phyloP scores from a whole-genome alignment of 1,140 invertebrate species.

The Dinoponera quadriceps region DNA sequence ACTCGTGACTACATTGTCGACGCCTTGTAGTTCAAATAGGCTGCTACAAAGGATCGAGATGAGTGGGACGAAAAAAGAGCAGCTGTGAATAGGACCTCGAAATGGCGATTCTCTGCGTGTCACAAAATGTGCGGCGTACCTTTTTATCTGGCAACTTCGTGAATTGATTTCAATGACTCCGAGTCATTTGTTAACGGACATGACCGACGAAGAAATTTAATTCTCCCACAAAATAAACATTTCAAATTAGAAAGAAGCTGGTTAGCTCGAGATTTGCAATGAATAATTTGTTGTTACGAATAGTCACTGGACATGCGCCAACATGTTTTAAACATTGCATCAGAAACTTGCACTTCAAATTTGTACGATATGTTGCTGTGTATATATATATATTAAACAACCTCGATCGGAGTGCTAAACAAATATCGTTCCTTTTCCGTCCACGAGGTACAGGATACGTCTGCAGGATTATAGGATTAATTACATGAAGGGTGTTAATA shows the following conservation, averaged over 20 bases:
- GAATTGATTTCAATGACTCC: slow-evolving; percentile 32
- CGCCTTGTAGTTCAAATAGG: slow-evolving; percentile 56
- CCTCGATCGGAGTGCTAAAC: slow-evolving; percentile 15
- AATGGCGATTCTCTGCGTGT: slow-evolving; percentile 79
- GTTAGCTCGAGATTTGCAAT: background rate
- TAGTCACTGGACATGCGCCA: background rate
- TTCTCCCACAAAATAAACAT: slow-evolving; percentile 32
- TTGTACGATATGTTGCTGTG: background rate
- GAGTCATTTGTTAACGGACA: slow-evolving; percentile 43
- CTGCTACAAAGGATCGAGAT: slow-evolving; percentile 54
- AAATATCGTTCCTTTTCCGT: slow-evolving; percentile 66
- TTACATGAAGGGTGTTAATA: slow-evolving; percentile 83
- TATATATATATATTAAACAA: background rate
- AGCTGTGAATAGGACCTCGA: slow-evolving; percentile 73
- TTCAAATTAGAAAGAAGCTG: background rate
- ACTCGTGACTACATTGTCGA: slow-evolving; percentile 68
- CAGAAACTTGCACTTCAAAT: background rate
- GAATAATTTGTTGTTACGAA: background rate
- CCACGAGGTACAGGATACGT: slow-evolving; percentile 72
- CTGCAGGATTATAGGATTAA: slow-evolving; percentile 83
- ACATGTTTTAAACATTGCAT: too few relatives aligned
- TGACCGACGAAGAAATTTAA: slow-evolving; percentile 50
- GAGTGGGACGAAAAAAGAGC: slow-evolving; percentile 66
- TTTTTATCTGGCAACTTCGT: slow-evolving; percentile 38
- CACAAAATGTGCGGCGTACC: slow-evolving; percentile 54